These are phyloP conservation scores for Oscheius sp. DNA, from an alignment of 2,888 invertebrate genomes.

Conservation along the genomic window DNA sequence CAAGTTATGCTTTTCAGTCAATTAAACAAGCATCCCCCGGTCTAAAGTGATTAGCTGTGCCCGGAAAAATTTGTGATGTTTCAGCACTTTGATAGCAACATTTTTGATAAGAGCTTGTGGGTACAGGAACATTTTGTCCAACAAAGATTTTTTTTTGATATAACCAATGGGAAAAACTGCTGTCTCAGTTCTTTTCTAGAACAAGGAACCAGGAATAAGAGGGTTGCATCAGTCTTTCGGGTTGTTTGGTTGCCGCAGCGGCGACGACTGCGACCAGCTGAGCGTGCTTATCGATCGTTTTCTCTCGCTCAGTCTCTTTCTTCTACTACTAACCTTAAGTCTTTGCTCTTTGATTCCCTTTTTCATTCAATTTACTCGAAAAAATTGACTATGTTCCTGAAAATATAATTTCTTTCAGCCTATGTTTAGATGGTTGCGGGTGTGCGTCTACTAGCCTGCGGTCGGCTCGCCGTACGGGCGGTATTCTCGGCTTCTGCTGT, in stretches of 20 bases:
- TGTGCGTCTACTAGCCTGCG: conserved; percentile 57
- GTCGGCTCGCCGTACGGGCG: conserved; percentile 61
- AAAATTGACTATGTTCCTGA: not conserved
- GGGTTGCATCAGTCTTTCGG: not conserved
- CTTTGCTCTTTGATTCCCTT: not conserved
- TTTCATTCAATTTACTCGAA: not conserved
- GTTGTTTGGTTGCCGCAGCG: conserved; percentile 29
- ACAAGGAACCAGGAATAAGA: too few species aligned
- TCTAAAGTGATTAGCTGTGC: too few species aligned
- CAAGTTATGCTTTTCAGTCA: too few species aligned
- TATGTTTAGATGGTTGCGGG: conserved; percentile 55
- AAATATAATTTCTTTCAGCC: conserved; percentile 20
- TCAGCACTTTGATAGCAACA: too few species aligned
- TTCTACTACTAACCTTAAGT: conserved; percentile 4
- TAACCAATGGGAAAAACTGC: too few species aligned
- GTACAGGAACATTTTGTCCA: too few species aligned
- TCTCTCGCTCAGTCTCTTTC: not conserved
- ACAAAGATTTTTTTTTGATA: too few species aligned
- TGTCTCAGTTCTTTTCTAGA: too few species aligned
- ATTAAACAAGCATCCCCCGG: too few species aligned
- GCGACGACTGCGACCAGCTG: conserved; percentile 28
- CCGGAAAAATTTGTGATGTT: too few species aligned
- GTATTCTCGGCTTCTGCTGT: conserved; percentile 57
- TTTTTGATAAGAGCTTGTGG: too few species aligned
- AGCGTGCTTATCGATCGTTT: conserved; percentile 28